Evolutionary conservation across 2,113 vertebrate species (phyloP).

Genomic region (Pan paniscus): DNA sequence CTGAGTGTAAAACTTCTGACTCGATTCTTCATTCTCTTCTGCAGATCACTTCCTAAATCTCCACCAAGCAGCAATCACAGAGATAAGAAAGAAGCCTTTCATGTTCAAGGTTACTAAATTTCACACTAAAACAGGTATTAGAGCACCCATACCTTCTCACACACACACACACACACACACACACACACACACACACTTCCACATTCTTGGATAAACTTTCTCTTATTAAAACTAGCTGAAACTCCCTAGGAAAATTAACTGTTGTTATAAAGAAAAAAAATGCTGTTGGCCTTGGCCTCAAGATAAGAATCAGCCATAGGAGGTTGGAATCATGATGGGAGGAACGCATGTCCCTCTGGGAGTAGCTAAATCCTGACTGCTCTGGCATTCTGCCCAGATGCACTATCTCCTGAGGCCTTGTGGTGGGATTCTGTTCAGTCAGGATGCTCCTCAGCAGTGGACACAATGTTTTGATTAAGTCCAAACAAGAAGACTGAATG

Average conservation of each 20-base stretch:
- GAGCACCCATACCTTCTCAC: neutral
- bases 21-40: neutral
- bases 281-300: constrained; percentile 32
- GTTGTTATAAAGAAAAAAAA: constrained; percentile 52
- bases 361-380: constrained; percentile 53
- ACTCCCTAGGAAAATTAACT: constrained; percentile 61
- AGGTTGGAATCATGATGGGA: constrained; percentile 41
- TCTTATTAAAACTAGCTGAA: constrained; percentile 56
- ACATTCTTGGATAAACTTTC: constrained; percentile 49
- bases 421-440: neutral
- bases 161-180: neutral
- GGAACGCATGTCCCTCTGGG: constrained; percentile 15
- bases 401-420: constrained; percentile 30
- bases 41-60: neutral
- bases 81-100: neutral
- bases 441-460: neutral
- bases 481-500: constrained; percentile 29
- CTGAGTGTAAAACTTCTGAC: neutral
- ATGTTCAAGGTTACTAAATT: neutral
- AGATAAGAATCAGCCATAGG: constrained; percentile 64
- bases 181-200: neutral
- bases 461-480: constrained; percentile 73
- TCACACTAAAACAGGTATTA: neutral
- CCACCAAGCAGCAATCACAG: neutral
- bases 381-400: constrained; percentile 65